Evolutionary conservation across 64 coral and sea anemone species (phyloP).

Genomic region (Hydrozoanthus tunicans): DNA sequence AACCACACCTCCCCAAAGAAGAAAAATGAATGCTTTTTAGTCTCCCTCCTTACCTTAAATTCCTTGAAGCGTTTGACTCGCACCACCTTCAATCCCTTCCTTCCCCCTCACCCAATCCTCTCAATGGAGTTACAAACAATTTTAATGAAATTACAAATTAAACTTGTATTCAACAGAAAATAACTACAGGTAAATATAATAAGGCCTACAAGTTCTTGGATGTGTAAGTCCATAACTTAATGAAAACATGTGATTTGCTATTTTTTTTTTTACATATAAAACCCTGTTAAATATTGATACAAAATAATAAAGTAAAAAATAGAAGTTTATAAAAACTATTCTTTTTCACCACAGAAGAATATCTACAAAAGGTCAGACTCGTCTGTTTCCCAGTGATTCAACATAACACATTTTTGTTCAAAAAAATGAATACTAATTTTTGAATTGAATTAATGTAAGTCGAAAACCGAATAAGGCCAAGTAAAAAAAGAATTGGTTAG

Average conservation of each 20-base stretch:
- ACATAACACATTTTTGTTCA: too few species aligned
- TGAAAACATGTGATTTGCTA: too few species aligned
- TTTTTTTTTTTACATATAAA: too few species aligned
- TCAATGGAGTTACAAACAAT: conserved; percentile 24
- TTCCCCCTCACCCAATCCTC: conserved; percentile 4
- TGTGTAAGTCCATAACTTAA: too few species aligned
- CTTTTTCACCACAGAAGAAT: background rate
- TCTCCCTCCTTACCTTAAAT: conserved; percentile 44
- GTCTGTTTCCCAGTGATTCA: too few species aligned
- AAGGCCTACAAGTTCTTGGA: too few species aligned
- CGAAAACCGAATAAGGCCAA: too few species aligned
- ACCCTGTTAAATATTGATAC: conserved; percentile 9
- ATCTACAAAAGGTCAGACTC: too few species aligned
- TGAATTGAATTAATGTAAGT: too few species aligned
- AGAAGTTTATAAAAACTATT: background rate
- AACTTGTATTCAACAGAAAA: conserved; percentile 31
- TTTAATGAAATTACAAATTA: conserved; percentile 16
- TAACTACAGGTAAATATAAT: too few species aligned
- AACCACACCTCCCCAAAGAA: background rate
- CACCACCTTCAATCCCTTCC: conserved; percentile 33
- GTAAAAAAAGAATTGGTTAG: too few species aligned
- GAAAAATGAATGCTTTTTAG: conserved; percentile 44
- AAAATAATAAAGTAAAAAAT: background rate
- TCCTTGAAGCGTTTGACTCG: conserved; percentile 25
- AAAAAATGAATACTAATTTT: too few species aligned